Evolutionary conservation across 2,113 vertebrate genomes (phyloP), one percentile per base, ranked within the genome.

Genomic region (Ahaetulla prasina): DNA sequence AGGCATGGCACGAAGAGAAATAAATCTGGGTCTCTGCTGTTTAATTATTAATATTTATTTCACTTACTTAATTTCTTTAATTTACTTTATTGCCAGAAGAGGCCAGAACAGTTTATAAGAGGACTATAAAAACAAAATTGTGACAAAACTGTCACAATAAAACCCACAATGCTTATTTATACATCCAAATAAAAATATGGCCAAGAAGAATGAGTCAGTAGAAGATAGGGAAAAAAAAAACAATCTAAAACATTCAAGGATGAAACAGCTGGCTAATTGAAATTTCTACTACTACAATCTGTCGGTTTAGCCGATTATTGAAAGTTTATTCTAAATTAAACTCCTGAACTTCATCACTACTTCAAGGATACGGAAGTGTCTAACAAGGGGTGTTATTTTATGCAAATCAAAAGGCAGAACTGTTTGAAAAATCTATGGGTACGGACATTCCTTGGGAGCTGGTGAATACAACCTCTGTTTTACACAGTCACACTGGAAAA

Each of bases 41-140:
- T 96, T 96, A 95, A 97, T 96, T 96, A 97, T 97, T 96, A 96
- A 97, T 80, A 80, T 80, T 80, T 80, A 80, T 20, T 80, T 80
- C 68, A 80, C 18, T 80, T 39, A 22, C 18, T 80, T 80, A 80
- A 80, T 39, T 80, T 80, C 35, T 80, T 80, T 80, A 80, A 39
- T 80, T 80, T 80, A 80, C 68, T 80, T 80, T 80, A 80, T 39
- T 80, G 68, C 68, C 68, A 80, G 35, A 80, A 35, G n/a, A 39
- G 68, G 14, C n/a, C 68, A 74, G n/a, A 74, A 8, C 2, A 74
- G 35, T 80, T 80, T 39, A 39, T 39, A 80, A 80, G 35, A 39
- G 68, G 8, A 20, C 68, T 20, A 80, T 22, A 39, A 80, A 80
- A 80, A 39, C 35, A 80, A n/a, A n/a, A n/a, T n/a, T n/a, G n/a